phyloP scores from a whole-genome alignment of 2,797 vertebrate genomes.

The Mycteria americana region DNA sequence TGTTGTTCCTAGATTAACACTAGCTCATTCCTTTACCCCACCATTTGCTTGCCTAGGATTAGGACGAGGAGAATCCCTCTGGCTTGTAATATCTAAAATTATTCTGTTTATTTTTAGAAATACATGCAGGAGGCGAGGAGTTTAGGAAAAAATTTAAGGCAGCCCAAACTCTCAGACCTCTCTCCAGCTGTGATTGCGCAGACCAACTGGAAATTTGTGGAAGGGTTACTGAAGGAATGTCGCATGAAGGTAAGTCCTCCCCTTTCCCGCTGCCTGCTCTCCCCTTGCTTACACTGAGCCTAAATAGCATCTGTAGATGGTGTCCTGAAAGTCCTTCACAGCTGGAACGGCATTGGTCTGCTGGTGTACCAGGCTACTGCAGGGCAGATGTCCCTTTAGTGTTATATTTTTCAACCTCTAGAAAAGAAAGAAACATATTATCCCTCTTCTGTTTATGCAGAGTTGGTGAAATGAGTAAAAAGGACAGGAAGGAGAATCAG shows the following conservation, averaged over 20 bases:
- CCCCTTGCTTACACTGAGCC: not conserved
- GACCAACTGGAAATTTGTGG: constrained; percentile 94
- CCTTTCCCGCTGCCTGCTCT: not conserved
- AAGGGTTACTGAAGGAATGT: constrained; percentile 94
- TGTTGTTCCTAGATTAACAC: not conserved
- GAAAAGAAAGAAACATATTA: not conserved
- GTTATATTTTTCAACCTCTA: not conserved
- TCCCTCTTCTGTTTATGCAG: not conserved
- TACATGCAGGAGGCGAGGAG: constrained; percentile 86
- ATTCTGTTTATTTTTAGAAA: constrained; percentile 76
- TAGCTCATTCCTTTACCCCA: constrained; percentile 8
- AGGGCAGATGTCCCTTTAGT: not conserved
- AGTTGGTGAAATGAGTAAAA: not conserved
- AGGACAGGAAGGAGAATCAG: not conserved
- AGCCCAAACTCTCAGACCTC: constrained; percentile 91
- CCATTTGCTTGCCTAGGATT: constrained; percentile 30
- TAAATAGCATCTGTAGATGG: not conserved
- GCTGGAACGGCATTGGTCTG: not conserved
- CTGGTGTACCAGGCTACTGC: not conserved
- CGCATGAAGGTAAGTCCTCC: constrained; percentile 87
- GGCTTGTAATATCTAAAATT: constrained; percentile 28
- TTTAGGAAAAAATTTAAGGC: constrained; percentile 86
- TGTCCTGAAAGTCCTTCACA: not conserved
- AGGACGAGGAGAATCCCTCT: not conserved
- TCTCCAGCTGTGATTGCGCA: constrained; percentile 90